A percentile compares a stretch with the other conserved stretches of the same genome.
Evolutionary conservation across 2,797 vertebrate genomes (phyloP).

Genomic region (Lacerta bilineata): DNA sequence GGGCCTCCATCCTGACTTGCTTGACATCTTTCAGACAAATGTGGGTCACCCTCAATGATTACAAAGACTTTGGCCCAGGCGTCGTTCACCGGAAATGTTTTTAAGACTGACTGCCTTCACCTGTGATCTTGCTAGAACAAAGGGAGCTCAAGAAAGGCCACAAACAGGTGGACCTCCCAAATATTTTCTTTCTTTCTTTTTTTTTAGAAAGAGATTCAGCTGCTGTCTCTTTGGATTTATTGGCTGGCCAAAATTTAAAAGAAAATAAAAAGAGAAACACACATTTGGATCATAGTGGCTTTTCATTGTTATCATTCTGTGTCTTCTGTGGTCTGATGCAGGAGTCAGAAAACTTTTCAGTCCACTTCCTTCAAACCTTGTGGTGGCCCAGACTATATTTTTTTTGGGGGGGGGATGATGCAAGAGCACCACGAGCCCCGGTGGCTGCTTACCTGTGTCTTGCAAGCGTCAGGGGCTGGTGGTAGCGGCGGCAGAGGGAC

Average conservation of each 20-base stretch:
- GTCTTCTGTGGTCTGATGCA: too few relatives aligned
- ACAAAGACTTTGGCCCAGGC: conserved; percentile 53
- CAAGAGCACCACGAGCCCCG: too few relatives aligned
- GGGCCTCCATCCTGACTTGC: conserved; percentile 62
- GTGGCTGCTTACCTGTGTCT: too few relatives aligned
- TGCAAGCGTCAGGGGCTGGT: too few relatives aligned
- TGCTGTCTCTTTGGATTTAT: background rate
- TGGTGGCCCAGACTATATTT: too few relatives aligned
- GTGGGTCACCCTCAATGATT: conserved; percentile 49
- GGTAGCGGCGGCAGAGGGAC: too few relatives aligned
- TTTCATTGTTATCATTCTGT: background rate
- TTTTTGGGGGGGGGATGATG: too few relatives aligned
- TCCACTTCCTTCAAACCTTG: too few relatives aligned
- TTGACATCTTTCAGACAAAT: conserved; percentile 52
- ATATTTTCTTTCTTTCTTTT: too few relatives aligned
- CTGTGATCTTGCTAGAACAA: fast-evolving
- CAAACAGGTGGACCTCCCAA: background rate
- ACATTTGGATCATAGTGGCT: fast-evolving
- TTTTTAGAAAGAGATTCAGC: background rate
- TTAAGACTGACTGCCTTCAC: fast-evolving
- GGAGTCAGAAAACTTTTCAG: too few relatives aligned
- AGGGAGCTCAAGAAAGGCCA: background rate
- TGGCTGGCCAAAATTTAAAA: background rate
- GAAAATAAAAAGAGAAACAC: background rate
- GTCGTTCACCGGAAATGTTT: conserved; percentile 39